Base-by-base conservation (phyloP, 2,113 vertebrate species). In the Scolopax mira region DNA sequence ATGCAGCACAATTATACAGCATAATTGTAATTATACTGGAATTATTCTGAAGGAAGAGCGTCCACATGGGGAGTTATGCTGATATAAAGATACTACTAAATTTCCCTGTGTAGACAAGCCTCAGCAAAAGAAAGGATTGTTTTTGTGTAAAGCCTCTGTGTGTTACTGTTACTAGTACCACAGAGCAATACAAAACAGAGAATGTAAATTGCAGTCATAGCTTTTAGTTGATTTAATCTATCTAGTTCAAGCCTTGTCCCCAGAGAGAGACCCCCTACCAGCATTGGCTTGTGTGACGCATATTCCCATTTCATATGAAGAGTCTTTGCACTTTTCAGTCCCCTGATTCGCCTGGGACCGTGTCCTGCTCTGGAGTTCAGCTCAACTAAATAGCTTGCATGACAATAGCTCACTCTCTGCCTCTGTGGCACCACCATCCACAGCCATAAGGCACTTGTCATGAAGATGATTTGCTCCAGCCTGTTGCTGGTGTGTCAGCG, bases 221-320 rank as follows among this genome's bases (percentile, higher is more conserved):
- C 33, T 94, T 95, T 94, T 89, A 67, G 95, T 41, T 84, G 69
- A 93, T 94, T 93, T 94, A 88, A 92, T 93, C 89, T 96, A 78
- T 86, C 83, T 90, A 64, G 73, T 90, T 92, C 90, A 86, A 90
- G 21, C 24, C 51, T 67, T 67, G 51, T 86, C 88, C 83, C 69
- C 65, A 86, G 94, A 92, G 92, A 92, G 58, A 74, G 77, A 92
- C 69, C 60, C 48, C 89, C 86, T 95, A 80, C 86, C 52, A 73
- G 48, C 35, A n/a, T 1, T 78, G 79, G 77, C 83, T 86, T 81
- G 52, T 67, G 83, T 80, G 69, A 81, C 0, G 0, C 30, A 25
- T 55, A 44, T 93, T 94, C 61, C 80, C 61, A 64, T 84, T 96
- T 95, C 72, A 79, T 41, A 74, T 11, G 86, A 93, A 92, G 57